A percentile compares a stretch with the other conserved stretches of the same genome.
Conservation (phyloP, 2,797 vertebrate species). For the Rhinella marina region DNA sequence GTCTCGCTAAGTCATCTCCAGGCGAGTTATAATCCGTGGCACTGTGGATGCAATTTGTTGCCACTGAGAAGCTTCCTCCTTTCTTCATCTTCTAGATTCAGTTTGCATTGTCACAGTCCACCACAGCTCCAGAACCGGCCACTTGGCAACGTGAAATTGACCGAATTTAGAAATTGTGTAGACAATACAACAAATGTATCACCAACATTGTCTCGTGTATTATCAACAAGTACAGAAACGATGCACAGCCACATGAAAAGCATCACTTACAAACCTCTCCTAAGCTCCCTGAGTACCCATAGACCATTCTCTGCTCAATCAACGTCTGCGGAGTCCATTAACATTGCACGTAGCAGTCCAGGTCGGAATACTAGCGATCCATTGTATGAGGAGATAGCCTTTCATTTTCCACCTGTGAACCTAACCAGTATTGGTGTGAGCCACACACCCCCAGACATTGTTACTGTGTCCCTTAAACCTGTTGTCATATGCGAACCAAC, state of each 20-base stretch:
- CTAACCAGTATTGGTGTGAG: conserved; percentile 63
- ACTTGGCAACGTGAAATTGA: conserved; percentile 67
- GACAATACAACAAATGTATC: conserved; percentile 54
- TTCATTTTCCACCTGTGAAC: conserved; percentile 65
- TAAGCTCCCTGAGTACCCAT: conserved; percentile 10
- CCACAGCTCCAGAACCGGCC: conserved; percentile 69
- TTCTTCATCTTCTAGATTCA: conserved; percentile 71
- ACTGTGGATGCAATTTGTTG: conserved; percentile 74
- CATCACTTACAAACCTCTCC: conserved; percentile 8
- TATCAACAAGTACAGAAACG: neutral
- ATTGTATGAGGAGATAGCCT: conserved; percentile 62
- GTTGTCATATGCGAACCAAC: conserved; percentile 72
- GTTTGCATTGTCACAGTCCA: conserved; percentile 72
- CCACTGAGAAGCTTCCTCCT: conserved; percentile 71
- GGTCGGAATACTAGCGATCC: conserved; percentile 40
- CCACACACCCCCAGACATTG: conserved; percentile 64
- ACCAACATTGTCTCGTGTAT: neutral
- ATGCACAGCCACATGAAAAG: conserved; percentile 62
- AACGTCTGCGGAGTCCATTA: neutral
- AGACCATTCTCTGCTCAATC: neutral
- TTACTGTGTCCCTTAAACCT: conserved; percentile 70
- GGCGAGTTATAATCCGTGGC: conserved; percentile 76
- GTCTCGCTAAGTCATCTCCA: conserved; percentile 75
- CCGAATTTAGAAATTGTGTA: conserved; percentile 68
- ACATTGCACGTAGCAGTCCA: conserved; percentile 58